Evolutionary conservation across 2,797 vertebrate genomes (phyloP).

Genomic region (Phataginus tricuspis): DNA sequence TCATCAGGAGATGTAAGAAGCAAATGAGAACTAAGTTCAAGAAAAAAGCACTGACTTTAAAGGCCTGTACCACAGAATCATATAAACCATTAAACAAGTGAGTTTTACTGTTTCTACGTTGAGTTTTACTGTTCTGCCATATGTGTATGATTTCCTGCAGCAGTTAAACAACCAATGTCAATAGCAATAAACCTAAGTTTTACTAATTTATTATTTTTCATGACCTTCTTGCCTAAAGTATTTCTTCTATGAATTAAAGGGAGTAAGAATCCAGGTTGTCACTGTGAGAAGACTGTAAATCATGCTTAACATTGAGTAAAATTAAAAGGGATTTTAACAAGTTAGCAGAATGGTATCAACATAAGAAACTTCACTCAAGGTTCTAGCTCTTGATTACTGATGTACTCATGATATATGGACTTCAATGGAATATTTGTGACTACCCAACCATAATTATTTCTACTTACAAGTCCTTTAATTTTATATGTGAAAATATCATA

Average conservation of each 20-base stretch:
- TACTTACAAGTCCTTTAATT: constrained; percentile 34
- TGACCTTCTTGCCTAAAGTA: not conserved
- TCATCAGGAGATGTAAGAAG: not conserved
- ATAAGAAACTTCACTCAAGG: not conserved
- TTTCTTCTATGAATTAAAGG: constrained; percentile 15
- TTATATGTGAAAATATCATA: not conserved
- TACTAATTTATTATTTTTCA: constrained; percentile 38
- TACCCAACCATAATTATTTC: not conserved
- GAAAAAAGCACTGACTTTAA: not conserved
- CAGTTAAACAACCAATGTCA: not conserved
- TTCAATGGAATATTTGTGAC: not conserved
- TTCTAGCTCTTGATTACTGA: not conserved
- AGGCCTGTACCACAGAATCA: not conserved
- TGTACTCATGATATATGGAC: not conserved
- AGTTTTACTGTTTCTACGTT: not conserved
- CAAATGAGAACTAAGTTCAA: constrained; percentile 22
- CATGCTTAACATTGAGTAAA: not conserved
- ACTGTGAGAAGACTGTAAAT: not conserved
- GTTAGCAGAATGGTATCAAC: constrained; percentile 4
- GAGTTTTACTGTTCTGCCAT: not conserved
- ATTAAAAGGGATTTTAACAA: not conserved
- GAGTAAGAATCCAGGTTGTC: not conserved
- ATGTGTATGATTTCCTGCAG: not conserved
- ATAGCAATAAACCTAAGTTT: not conserved
- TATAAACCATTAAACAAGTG: not conserved